A percentile compares a stretch with the other conserved stretches of the same genome.
phyloP scores from a whole-genome alignment of 2,797 vertebrate species.

The Crocodylus rhombifer region DNA sequence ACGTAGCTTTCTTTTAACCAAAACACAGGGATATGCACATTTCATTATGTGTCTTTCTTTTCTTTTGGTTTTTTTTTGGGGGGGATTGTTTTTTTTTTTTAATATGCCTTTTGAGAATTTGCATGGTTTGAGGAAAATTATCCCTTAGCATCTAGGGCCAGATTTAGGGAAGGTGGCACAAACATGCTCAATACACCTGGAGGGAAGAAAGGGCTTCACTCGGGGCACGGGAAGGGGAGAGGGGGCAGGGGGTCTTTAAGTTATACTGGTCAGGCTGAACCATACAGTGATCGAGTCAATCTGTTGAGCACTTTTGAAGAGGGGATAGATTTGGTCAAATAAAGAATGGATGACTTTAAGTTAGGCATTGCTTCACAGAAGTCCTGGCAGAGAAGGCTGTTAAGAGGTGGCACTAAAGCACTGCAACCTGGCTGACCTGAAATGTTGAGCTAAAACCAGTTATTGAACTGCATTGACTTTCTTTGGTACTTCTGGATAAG shows the following conservation, averaged over 20 bases:
- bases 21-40: background rate
- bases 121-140: background rate
- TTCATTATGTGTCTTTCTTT: background rate
- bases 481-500: slow-evolving; percentile 19
- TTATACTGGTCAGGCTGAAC: background rate
- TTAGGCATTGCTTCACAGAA: background rate
- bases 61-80: background rate
- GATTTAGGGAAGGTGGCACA: background rate
- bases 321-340: background rate
- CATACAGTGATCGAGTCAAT: background rate
- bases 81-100: background rate
- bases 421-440: background rate
- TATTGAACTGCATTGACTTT: background rate
- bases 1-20: background rate
- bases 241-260: background rate
- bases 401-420: rapidly evolving
- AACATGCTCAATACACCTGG: background rate
- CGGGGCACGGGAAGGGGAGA: background rate
- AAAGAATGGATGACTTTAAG: background rate
- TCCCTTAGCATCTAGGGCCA: rapidly evolving
- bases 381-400: background rate
- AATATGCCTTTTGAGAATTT: background rate
- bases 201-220: background rate
- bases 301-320: background rate
- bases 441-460: rapidly evolving